These are phyloP conservation scores for Agonum fuliginosum DNA, from an alignment of 2,888 invertebrate genomes.

Conservation along the genomic window DNA sequence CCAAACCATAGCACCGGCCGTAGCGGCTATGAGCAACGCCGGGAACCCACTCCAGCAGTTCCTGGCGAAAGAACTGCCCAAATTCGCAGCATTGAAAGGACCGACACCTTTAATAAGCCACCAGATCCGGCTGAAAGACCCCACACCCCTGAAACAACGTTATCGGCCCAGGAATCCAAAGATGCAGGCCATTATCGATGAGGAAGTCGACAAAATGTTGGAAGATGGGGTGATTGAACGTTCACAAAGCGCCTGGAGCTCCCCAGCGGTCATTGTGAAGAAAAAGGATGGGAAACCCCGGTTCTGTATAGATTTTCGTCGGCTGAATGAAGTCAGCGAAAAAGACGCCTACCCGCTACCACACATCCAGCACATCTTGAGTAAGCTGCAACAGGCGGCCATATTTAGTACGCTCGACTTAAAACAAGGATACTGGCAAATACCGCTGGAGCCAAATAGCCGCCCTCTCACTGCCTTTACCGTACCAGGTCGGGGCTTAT, in stretches of 20 bases:
- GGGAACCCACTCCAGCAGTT: no score
- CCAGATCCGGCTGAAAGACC: constrained; percentile 12
- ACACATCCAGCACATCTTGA: constrained; percentile 63
- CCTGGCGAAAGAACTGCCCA: background rate
- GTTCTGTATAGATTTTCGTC: constrained; percentile 64
- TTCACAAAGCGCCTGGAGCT: constrained; percentile 59
- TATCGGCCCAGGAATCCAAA: constrained; percentile 63
- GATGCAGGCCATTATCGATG: constrained; percentile 61
- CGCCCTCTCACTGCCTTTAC: constrained; percentile 65
- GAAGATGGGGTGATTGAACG: constrained; percentile 61
- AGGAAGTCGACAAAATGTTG: constrained; percentile 61
- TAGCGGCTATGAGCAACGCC: no score
- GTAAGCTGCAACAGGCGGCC: constrained; percentile 63
- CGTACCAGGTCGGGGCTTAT: constrained; percentile 65
- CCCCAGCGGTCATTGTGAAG: no score
- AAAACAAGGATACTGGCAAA: constrained; percentile 66
- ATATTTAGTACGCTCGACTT: constrained; percentile 64
- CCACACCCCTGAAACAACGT: constrained; percentile 62
- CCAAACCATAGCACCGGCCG: no score
- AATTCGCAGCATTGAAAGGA: background rate
- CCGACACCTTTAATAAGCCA: constrained; percentile 31
- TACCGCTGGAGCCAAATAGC: constrained; percentile 60
- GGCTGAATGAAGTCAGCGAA: constrained; percentile 62
- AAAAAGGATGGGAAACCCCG: no score
- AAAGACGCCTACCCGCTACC: constrained; percentile 65